Base-by-base conservation (phyloP, 2,797 vertebrate species). In the Pangasius larnaudii region DNA sequence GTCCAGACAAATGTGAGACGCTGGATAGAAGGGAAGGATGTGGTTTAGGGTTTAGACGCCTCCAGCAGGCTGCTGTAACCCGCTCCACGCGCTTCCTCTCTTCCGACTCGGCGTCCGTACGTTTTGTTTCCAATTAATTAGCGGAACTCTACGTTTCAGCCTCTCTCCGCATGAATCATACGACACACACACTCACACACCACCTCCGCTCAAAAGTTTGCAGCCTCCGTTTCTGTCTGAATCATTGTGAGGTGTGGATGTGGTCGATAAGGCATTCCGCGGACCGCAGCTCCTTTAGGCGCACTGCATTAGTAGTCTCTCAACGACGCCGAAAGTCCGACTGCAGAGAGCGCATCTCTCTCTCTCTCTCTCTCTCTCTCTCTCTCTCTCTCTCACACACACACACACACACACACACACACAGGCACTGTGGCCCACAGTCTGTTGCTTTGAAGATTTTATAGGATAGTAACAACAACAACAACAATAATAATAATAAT, bases 241-340 rank as follows among this genome's bases (percentile, higher is more conserved):
- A 90, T 92, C 61, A 89, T 65, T 88, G 92, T 58, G 77, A 92
- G 90, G 78, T 90, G 91, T 92, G 89, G 89, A 92, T 92, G 80
- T 61, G 89, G 88, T 87, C 89, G 88, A 92, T 90, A 56, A 80
- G 90, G 91, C 92, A 92, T 93, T 92, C 93, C 94, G 88, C 89
- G 91, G 58, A 90, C 91, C 90, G 90, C 94, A 93, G 92, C 92
- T 89, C 92, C 89, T 80, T 56, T 58, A 77, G 85, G 86, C 85
- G 92, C 82, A 93, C 92, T 92, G 94, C 93, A 93, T 95, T 92
- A 94, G 92, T 88, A 93, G 85, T 94, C 93, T 94, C 93, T 94
- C 91, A 89, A 93, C 92, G 93, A 94, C 93, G 91, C 92, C 91
- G 94, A 92, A 94, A 95, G 90, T 93, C 93, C 93, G 93, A 96